A percentile compares a stretch with the other conserved stretches of the same genome.
phyloP scores from a whole-genome alignment of 2,888 invertebrate genomes.

The Drosophila recens region DNA sequence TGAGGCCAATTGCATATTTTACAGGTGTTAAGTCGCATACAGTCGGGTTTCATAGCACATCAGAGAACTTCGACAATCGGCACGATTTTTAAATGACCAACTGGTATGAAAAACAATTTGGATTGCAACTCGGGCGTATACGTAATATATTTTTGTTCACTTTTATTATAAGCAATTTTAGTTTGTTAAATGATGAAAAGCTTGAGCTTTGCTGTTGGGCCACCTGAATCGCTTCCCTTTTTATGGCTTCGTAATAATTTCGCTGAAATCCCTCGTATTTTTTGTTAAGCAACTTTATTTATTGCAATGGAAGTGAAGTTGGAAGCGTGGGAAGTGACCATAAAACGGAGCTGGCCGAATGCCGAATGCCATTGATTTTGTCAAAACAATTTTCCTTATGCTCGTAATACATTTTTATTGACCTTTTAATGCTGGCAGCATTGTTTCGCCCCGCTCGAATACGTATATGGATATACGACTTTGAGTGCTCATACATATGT shows the following conservation, averaged over 20 bases:
- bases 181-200: conserved; percentile 43
- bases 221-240: conserved; percentile 20
- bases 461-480: conserved; percentile 9
- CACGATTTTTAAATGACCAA: conserved; percentile 26
- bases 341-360: conserved; percentile 42
- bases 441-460: conserved; percentile 39
- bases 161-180: conserved; percentile 39
- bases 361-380: conserved; percentile 54
- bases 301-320: conserved; percentile 30
- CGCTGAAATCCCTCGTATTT: conserved; percentile 28
- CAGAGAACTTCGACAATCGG: conserved; percentile 9
- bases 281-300: conserved; percentile 42
- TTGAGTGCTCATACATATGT: conserved; percentile 6
- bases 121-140: conserved; percentile 26
- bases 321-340: conserved; percentile 35
- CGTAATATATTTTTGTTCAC: conserved; percentile 44
- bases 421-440: conserved; percentile 58
- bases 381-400: conserved; percentile 61
- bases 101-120: conserved; percentile 14
- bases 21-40: neutral
- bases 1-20: conserved; percentile 1
- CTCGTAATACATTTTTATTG: conserved; percentile 72
- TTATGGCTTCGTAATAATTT: conserved; percentile 39
- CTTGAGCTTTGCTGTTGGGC: neutral
- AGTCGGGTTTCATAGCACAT: neutral